Percentiles rank a stretch among this genome's conserved stretches.
Conservation (phyloP, 1,140 invertebrate genomes). For the Aphidius ervi region DNA sequence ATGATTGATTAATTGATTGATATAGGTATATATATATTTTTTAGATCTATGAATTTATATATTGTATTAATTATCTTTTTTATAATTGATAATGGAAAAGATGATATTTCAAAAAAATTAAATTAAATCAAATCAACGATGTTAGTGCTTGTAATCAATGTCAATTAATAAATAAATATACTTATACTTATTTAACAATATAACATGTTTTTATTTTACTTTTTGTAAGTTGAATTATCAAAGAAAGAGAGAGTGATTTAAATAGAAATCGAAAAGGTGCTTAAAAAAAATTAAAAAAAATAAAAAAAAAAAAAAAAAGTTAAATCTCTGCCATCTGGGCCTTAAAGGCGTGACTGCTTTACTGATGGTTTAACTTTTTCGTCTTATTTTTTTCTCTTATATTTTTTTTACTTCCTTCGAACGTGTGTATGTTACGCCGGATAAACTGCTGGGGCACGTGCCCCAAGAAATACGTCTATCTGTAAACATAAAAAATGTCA, state of each 20-base stretch:
- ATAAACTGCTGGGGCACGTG: constrained; percentile 18
- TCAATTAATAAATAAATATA: constrained; percentile 14
- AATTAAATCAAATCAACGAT: constrained; percentile 4
- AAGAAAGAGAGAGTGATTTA: background rate
- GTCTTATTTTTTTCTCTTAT: constrained; percentile 7
- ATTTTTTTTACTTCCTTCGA: constrained; percentile 14
- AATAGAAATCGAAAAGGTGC: background rate
- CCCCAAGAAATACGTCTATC: background rate
- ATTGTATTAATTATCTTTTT: background rate
- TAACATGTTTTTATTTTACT: background rate
- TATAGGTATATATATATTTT: too few relatives aligned
- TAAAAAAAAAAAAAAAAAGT: constrained; percentile 11
- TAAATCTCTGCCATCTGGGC: constrained; percentile 13
- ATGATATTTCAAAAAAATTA: background rate
- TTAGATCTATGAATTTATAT: too few relatives aligned
- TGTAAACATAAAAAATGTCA: too few relatives aligned
- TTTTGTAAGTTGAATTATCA: background rate
- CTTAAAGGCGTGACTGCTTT: constrained; percentile 18
- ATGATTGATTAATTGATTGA: too few relatives aligned
- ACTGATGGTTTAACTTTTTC: background rate
- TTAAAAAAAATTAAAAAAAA: constrained; percentile 14
- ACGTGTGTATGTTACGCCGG: constrained; percentile 16
- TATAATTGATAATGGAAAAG: background rate
- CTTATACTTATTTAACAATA: background rate
- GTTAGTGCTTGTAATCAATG: constrained; percentile 9